These are phyloP conservation scores for Hestina assimilis DNA, from an alignment of 1,140 invertebrate species.

Conservation along the genomic window DNA sequence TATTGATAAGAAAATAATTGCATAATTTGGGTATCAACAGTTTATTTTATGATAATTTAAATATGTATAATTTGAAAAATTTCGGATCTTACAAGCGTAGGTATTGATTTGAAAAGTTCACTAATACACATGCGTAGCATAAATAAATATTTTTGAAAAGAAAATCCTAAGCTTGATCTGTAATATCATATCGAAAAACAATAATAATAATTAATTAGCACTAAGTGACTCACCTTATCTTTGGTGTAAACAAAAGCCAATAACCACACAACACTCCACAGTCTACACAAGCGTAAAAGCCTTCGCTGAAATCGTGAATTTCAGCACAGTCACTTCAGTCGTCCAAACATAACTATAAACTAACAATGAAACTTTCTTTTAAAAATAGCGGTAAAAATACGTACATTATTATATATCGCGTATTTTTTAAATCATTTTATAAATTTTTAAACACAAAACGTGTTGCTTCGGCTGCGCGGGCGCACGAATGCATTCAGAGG, in stretches of 20 bases:
- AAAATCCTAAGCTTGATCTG: too few relatives aligned
- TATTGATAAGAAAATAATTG: too few relatives aligned
- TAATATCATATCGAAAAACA: background rate
- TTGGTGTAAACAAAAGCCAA: constrained; percentile 49
- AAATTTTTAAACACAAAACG: constrained; percentile 30
- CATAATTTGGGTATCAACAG: too few relatives aligned
- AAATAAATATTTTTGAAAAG: too few relatives aligned
- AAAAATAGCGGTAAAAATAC: background rate
- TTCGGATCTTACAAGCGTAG: too few relatives aligned
- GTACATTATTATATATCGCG: background rate
- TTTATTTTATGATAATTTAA: too few relatives aligned
- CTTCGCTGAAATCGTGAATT: constrained; percentile 6
- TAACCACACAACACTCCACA: constrained; percentile 62
- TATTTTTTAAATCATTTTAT: background rate
- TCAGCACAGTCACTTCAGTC: constrained; percentile 12
- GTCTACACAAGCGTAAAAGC: constrained; percentile 17
- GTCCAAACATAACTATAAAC: constrained; percentile 1
- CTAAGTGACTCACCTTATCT: constrained; percentile 57
- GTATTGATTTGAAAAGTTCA: too few relatives aligned
- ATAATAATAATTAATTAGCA: background rate
- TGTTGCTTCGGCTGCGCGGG: constrained; percentile 59
- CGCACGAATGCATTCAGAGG: constrained; percentile 71
- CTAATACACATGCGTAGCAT: too few relatives aligned
- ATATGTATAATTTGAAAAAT: too few relatives aligned
- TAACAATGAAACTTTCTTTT: background rate